phyloP scores from a whole-genome alignment of 1,140 invertebrate species.

The Panagrolaimus sp. region DNA sequence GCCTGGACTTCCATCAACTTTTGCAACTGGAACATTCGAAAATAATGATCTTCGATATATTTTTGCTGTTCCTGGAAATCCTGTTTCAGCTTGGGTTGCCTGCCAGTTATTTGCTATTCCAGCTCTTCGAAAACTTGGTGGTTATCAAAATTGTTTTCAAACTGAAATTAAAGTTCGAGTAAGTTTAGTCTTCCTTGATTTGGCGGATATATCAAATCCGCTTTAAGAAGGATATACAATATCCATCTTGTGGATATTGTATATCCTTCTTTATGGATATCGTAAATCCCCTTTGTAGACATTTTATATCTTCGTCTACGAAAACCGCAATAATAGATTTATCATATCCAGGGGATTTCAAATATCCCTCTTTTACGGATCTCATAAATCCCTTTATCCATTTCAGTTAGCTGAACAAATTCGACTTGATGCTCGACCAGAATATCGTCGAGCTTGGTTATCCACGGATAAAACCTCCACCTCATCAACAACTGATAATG shows the following conservation, averaged over 20 bases:
- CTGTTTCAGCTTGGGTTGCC: conserved; percentile 83
- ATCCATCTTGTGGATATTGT: no score
- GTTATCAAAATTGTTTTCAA: conserved; percentile 20
- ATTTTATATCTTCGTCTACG: no score
- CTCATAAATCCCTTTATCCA: no score
- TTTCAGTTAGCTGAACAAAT: conserved; percentile 30
- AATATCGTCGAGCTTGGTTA: conserved; percentile 38
- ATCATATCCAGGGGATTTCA: no score
- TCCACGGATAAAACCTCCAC: background rate
- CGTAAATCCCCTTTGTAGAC: no score
- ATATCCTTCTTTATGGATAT: no score
- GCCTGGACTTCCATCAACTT: conserved; percentile 90
- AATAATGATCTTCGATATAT: conserved; percentile 69
- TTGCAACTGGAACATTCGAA: conserved; percentile 70
- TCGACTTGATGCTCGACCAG: conserved; percentile 36
- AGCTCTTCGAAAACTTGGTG: conserved; percentile 27
- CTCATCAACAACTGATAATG: no score
- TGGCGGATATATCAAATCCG: background rate
- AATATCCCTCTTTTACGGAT: no score
- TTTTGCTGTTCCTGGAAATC: conserved; percentile 89
- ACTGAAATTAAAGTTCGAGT: conserved; percentile 37
- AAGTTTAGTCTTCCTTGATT: background rate
- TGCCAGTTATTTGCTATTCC: conserved; percentile 78
- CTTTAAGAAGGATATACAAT: no score
- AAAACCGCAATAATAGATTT: no score